Evolutionary conservation across 2,888 invertebrate species (phyloP).

Genomic region (Cotesia congregata): DNA sequence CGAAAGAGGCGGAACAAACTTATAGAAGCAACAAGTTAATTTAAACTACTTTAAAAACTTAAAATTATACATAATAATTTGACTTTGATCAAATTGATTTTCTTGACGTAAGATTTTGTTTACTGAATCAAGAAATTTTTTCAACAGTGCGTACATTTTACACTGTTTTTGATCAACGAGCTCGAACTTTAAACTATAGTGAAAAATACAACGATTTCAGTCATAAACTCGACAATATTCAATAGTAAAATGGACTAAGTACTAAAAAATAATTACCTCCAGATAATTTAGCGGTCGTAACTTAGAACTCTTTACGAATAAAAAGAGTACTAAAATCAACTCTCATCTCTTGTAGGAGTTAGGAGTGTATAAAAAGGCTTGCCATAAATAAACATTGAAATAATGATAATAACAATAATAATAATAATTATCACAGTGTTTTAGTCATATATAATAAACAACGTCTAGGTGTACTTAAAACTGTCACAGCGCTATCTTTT

Average conservation of each 20-base stretch:
- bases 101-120: too few relatives aligned
- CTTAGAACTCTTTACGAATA: neutral
- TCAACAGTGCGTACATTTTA: too few relatives aligned
- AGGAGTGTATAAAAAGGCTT: neutral
- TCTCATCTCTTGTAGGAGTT: neutral
- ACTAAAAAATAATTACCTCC: neutral
- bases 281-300: neutral
- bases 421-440: neutral
- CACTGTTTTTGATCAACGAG: too few relatives aligned
- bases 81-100: too few relatives aligned
- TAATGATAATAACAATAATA: neutral
- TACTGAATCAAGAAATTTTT: too few relatives aligned
- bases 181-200: too few relatives aligned
- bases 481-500: neutral
- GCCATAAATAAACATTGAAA: neutral
- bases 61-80: too few relatives aligned
- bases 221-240: neutral
- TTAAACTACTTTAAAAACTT: too few relatives aligned
- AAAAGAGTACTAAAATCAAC: neutral
- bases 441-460: neutral
- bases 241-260: neutral
- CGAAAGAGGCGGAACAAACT: too few relatives aligned
- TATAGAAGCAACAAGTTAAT: too few relatives aligned
- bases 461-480: neutral
- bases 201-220: too few relatives aligned